Conservation (phyloP, 1,140 invertebrate species). For the Bactericera cockerelli region DNA sequence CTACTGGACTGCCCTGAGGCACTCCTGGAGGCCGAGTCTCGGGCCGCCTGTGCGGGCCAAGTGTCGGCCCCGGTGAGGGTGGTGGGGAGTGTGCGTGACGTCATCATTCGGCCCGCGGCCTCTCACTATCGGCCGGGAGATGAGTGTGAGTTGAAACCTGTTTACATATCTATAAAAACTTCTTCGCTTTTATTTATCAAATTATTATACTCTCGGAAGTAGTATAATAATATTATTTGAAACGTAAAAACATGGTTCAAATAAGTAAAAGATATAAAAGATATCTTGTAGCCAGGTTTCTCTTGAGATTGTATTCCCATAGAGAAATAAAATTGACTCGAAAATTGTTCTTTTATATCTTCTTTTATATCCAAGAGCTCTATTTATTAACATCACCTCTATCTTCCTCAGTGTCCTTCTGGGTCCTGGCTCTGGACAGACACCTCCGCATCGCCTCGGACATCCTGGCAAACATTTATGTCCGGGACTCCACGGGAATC, state of each 20-base stretch:
- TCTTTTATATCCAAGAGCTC: too few relatives aligned
- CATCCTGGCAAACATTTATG: constrained; percentile 37
- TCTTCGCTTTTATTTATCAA: too few relatives aligned
- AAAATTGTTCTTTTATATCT: too few relatives aligned
- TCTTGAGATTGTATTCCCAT: too few relatives aligned
- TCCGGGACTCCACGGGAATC: constrained; percentile 40
- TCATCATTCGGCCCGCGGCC: constrained; percentile 39
- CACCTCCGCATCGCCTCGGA: constrained; percentile 38
- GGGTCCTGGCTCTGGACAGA: constrained; percentile 43
- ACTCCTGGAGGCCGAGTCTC: constrained; percentile 23
- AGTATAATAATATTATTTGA: too few relatives aligned
- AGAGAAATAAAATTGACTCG: too few relatives aligned
- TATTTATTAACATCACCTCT: too few relatives aligned
- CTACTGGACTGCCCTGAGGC: constrained; percentile 33
- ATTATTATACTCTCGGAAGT: too few relatives aligned
- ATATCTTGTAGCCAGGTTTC: too few relatives aligned
- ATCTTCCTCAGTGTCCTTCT: constrained; percentile 43
- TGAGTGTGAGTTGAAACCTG: constrained; percentile 36
- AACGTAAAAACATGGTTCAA: too few relatives aligned
- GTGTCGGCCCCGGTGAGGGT: constrained; percentile 38
- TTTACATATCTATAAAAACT: neutral
- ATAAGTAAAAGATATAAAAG: too few relatives aligned
- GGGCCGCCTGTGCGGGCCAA: constrained; percentile 33
- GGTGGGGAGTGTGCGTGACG: constrained; percentile 40
- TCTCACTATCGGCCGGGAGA: constrained; percentile 42